Evolutionary conservation across 2,113 vertebrate species (phyloP).

Genomic region (Electrona antarctica): DNA sequence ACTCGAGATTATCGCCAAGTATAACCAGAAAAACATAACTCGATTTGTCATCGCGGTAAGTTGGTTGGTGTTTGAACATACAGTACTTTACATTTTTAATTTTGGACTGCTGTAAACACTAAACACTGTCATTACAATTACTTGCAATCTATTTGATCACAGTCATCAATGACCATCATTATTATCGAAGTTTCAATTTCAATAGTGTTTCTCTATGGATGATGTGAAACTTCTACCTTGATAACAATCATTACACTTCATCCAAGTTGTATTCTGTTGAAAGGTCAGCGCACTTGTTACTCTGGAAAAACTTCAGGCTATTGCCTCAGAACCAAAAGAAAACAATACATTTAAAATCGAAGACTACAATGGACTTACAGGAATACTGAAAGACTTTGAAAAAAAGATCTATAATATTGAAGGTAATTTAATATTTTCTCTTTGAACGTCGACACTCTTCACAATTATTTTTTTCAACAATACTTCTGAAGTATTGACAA

Average conservation of each 20-base stretch:
- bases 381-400: slow-evolving; percentile 77
- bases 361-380: slow-evolving; percentile 67
- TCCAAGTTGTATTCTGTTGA: slow-evolving; percentile 24
- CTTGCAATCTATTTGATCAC: too few relatives aligned
- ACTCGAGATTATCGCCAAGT: slow-evolving; percentile 12
- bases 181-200: too few relatives aligned
- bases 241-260: neutral
- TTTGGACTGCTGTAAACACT: too few relatives aligned
- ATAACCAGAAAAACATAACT: slow-evolving; percentile 50
- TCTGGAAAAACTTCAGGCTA: fast-evolving
- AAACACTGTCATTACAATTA: too few relatives aligned
- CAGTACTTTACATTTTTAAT: too few relatives aligned
- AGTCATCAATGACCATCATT: too few relatives aligned
- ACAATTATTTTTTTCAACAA: neutral
- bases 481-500: neutral
- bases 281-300: slow-evolving; percentile 38
- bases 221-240: neutral
- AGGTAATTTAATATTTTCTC: slow-evolving; percentile 62
- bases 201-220: neutral
- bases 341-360: slow-evolving; percentile 68
- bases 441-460: neutral
- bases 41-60: slow-evolving; percentile 79
- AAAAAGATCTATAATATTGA: slow-evolving; percentile 80
- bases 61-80: neutral
- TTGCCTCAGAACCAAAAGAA: slow-evolving; percentile 65